These are phyloP conservation scores for Lysandra coridon DNA, from an alignment of 2,888 invertebrate genomes.

Conservation along the genomic window DNA sequence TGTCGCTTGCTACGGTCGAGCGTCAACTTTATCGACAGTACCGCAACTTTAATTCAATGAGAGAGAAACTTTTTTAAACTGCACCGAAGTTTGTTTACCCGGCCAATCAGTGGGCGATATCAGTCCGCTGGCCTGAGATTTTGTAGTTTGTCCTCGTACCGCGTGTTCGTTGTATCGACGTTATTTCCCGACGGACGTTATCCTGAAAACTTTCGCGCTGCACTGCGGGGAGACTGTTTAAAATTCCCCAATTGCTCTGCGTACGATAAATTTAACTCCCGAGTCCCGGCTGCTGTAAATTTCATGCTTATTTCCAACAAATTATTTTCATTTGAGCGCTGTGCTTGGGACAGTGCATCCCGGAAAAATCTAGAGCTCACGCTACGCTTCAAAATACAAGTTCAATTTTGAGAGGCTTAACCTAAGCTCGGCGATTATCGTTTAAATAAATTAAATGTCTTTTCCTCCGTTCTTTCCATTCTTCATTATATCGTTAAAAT, in stretches of 20 bases:
- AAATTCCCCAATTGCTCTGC: conserved; percentile 69
- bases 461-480: neutral
- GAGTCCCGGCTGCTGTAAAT: conserved; percentile 61
- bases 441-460: conserved; percentile 22
- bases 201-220: conserved; percentile 45
- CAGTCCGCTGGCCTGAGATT: conserved; percentile 32
- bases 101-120: conserved; percentile 20
- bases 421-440: neutral
- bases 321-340: conserved; percentile 61
- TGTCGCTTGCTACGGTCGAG: neutral
- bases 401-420: conserved; percentile 16
- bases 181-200: conserved; percentile 38
- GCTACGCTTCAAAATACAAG: conserved; percentile 21
- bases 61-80: neutral
- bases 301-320: conserved; percentile 66
- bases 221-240: conserved; percentile 62
- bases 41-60: neutral
- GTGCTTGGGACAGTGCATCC: conserved; percentile 33
- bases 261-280: conserved; percentile 69
- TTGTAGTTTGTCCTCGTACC: conserved; percentile 37
- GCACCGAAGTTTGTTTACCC: conserved; percentile 3
- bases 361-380: conserved; percentile 31
- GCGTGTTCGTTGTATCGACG: conserved; percentile 37
- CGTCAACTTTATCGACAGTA: neutral
- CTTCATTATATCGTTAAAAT: neutral